Base-by-base conservation (phyloP, 1,140 invertebrate species). In the Apis dorsata region DNA sequence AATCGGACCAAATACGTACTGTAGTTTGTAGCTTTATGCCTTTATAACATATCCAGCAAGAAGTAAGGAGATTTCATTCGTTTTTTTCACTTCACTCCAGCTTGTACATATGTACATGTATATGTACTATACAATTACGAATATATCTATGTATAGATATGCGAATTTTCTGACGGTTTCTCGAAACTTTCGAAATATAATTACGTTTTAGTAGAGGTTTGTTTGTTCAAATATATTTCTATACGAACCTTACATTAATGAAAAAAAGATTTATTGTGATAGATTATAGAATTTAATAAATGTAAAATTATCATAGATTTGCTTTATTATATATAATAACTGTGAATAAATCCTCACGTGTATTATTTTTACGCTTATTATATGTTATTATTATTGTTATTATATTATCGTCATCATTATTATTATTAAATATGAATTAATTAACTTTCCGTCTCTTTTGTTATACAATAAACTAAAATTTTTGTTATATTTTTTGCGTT, bases 1-100 rank as follows among this genome's bases (percentile, higher is more conserved):
- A 66, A 91, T 91, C 81, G 90, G 90, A 91, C 90, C 90, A 91
- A 91, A 85, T 89, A 90, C 77, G 83, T 88, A 90, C 76, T 74
- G 81, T 88, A 79, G 80, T 85, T 85, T 79, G 59, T 83, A 89
- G 80, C 82, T 89, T 84, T 83, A 88, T 71, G 90, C 90, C 89
- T 91, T 91, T 84, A 85, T 62, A 82, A 91, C 90, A 91, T 91
- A 91, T 91, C 90, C 88, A 90, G 82, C 85, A 82, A 79, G 66
- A n/a, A 34, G 24, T 15, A 66, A 68, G 66, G 17, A 44, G 53
- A 78, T 65, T 86, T 74, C 55, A 81, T 86, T 84, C 79, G 62
- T 65, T 63, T 88, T 88, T 88, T 88, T 72, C 87, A 88, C 78
- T 85, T 73, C 62, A 51, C 76, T 75, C 78, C 69, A 88, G 86